Percentiles rank a stretch among this genome's conserved stretches.
phyloP scores from a whole-genome alignment of 2,113 vertebrate genomes.

The Mesembrinibis cayennensis region DNA sequence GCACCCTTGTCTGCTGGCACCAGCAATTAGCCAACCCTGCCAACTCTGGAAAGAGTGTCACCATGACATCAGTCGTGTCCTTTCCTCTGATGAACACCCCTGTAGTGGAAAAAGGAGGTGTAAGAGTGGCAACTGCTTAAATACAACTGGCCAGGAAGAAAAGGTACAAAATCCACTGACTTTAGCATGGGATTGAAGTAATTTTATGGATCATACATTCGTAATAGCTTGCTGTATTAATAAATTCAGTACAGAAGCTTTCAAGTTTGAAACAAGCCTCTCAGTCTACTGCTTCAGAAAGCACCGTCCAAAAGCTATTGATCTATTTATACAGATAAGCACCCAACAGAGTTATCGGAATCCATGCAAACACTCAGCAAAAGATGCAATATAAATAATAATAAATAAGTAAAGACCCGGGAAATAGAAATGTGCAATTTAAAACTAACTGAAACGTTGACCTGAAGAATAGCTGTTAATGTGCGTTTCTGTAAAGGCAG shows the following conservation, averaged over 20 bases:
- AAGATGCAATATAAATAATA: conserved; percentile 22
- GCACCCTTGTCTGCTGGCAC: background rate
- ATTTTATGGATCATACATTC: background rate
- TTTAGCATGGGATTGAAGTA: background rate
- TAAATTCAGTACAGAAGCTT: background rate
- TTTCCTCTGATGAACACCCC: background rate
- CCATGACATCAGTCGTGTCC: background rate
- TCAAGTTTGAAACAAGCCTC: background rate
- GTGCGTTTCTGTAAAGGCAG: background rate
- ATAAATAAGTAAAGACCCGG: background rate
- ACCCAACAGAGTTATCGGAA: conserved; percentile 10
- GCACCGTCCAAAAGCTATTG: background rate
- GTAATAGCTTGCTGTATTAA: background rate
- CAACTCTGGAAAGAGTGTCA: background rate
- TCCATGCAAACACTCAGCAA: background rate
- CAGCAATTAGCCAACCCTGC: background rate
- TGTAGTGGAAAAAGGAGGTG: background rate
- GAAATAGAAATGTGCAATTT: conserved; percentile 6
- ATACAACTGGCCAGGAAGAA: background rate
- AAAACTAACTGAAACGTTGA: conserved; percentile 31
- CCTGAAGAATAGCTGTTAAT: background rate
- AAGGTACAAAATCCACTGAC: background rate
- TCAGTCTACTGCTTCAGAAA: conserved; percentile 1
- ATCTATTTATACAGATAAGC: conserved; percentile 6
- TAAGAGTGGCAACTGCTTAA: background rate